Percentiles rank a stretch among this genome's conserved stretches.
These are phyloP conservation scores for Solen grandis DNA, from an alignment of 1,140 invertebrate species.

Conservation along the genomic window DNA sequence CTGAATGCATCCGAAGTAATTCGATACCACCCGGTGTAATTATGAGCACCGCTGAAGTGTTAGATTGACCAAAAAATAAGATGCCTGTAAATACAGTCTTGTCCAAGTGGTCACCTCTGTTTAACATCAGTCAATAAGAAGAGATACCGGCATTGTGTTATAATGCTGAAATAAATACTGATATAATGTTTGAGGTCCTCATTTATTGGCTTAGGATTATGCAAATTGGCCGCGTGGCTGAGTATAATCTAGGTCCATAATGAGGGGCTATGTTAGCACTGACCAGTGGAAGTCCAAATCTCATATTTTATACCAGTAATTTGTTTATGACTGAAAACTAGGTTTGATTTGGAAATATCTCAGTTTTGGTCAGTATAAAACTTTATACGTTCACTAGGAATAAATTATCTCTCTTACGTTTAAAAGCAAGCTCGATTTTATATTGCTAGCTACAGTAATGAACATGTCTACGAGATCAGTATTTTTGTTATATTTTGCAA, in stretches of 20 bases:
- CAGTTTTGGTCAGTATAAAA: background rate
- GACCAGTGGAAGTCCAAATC: no score
- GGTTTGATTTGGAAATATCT: background rate
- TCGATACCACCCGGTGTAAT: background rate
- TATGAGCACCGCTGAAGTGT: background rate
- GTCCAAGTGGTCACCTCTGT: conserved; percentile 34
- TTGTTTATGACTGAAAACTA: background rate
- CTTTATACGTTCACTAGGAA: no score
- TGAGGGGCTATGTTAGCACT: no score
- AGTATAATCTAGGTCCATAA: background rate
- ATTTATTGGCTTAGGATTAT: conserved; percentile 29
- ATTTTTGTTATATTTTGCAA: no score
- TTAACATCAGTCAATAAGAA: conserved; percentile 34
- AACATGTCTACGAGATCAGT: no score
- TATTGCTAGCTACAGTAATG: no score
- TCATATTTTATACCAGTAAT: background rate
- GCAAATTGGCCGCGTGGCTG: conserved; percentile 23
- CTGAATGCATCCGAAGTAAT: background rate
- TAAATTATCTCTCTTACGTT: no score
- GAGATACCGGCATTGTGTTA: conserved; percentile 32
- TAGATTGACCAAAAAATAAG: background rate
- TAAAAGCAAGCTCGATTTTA: no score
- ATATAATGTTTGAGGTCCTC: conserved; percentile 43
- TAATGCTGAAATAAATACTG: conserved; percentile 38
- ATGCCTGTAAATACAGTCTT: background rate